phyloP scores from a whole-genome alignment of 2,888 invertebrate species.

The Lasioglossum zephyrum region DNA sequence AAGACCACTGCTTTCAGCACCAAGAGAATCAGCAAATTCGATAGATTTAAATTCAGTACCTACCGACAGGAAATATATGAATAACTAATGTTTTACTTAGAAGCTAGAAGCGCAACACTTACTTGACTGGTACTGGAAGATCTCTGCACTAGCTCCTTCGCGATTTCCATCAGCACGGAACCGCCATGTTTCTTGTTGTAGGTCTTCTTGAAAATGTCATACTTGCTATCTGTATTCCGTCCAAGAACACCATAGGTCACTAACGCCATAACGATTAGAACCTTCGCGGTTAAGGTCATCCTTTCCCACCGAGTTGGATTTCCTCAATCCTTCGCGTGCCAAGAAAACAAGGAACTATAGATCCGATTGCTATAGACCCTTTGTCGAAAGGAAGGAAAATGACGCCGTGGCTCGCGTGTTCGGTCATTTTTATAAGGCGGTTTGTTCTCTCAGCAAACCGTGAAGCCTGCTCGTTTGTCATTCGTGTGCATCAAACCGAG shows the following conservation, averaged over 20 bases:
- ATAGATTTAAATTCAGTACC: constrained; percentile 93
- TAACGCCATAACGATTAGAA: constrained; percentile 41
- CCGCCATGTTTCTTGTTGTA: constrained; percentile 72
- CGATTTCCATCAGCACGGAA: constrained; percentile 87
- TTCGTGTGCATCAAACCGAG: constrained; percentile 59
- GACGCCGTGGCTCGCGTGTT: constrained; percentile 8
- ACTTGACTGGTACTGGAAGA: constrained; percentile 89
- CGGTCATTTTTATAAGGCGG: constrained; percentile 59
- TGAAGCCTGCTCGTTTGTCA: constrained; percentile 53
- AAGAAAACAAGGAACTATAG: neutral
- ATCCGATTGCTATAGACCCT: neutral
- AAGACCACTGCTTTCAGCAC: constrained; percentile 93
- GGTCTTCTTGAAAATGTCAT: constrained; percentile 35
- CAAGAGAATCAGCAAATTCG: constrained; percentile 91
- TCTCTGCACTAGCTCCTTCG: constrained; percentile 89
- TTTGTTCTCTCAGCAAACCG: constrained; percentile 53
- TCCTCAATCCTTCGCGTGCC: neutral
- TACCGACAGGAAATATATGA: constrained; percentile 72
- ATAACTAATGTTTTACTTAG: neutral
- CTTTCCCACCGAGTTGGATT: neutral
- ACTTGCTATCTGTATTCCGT: constrained; percentile 46
- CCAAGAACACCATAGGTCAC: constrained; percentile 42
- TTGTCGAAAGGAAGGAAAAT: constrained; percentile 33
- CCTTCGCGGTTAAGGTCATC: constrained; percentile 20
- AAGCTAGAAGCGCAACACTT: neutral